Base-by-base conservation (phyloP, 2,888 invertebrate species). In the Lithosia quadra region DNA sequence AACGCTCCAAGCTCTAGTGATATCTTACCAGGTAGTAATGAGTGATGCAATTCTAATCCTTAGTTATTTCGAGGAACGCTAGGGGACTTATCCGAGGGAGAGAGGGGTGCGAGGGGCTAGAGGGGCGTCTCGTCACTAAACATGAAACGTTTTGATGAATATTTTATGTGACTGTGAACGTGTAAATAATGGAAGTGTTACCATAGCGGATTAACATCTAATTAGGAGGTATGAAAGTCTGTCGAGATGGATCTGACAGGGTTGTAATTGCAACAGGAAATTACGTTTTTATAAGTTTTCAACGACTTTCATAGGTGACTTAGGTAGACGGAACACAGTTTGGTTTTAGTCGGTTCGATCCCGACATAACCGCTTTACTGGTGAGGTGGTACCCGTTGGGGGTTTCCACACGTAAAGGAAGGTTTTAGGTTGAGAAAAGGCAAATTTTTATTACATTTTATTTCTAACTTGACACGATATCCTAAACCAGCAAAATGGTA, bases 11-110 rank as follows among this genome's bases (percentile, higher is more conserved):
- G 11, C 57, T 62, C 49, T 73, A 69, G 39, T 72, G 65, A 75
- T 49, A n/a, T 72, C 63, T 28, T 34, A 62, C 60, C 61, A 60
- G 63, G 53, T 64, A 70, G 79, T 79, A 79, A 80, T 78, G 72
- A 70, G 68, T 74, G 71, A 73, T 74, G 73, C 71, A 77, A 53
- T 65, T 73, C 68, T 82, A 82, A 85, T 84, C 85, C 78, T 81
- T 78, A 75, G 75, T 77, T 81, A 82, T 80, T 79, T 78, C 77
- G 49, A 69, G 69, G 62, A 79, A 73, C 66, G 71, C 69, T 62
- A 62, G 61, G 59, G 67, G 79, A 18, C 69, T 80, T 78, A 77
- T 74, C 69, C 68, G 66, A 57, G 57, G 68, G 72, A 70, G 69
- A 62, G 53, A 60, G 24, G 53, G 11, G 13, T 22, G 49, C 28